A percentile compares a stretch with the other conserved stretches of the same genome.
Evolutionary conservation across 1,140 invertebrate genomes (phyloP).

Genomic region (Chymomyza costata): DNA sequence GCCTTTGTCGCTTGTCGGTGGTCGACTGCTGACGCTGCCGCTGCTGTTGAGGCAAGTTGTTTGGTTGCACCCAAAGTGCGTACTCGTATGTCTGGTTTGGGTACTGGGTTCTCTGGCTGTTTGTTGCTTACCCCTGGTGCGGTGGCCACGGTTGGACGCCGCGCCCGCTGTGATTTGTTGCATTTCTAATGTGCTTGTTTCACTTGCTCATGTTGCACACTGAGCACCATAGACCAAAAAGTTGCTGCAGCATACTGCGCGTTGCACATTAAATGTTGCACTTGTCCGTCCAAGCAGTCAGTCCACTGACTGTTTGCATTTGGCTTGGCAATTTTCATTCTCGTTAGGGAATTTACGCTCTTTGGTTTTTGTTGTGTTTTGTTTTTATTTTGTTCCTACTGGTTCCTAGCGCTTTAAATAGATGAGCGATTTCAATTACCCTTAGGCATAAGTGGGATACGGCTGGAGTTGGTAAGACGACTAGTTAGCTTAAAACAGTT

Average conservation of each 20-base stretch:
- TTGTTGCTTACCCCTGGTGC: constrained; percentile 8
- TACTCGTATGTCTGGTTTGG: constrained; percentile 69
- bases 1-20: constrained; percentile 17
- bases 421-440: constrained; percentile 63
- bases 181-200: constrained; percentile 64
- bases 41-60: constrained; percentile 35
- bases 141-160: constrained; percentile 32
- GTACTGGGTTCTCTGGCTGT: constrained; percentile 45
- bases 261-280: constrained; percentile 43
- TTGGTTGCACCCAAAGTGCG: constrained; percentile 66
- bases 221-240: too few species aligned
- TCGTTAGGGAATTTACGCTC: constrained; percentile 52
- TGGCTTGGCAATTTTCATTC: constrained; percentile 49
- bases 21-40: constrained; percentile 23
- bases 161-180: constrained; percentile 60
- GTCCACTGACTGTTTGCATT: background rate
- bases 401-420: constrained; percentile 8
- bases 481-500: too few species aligned
- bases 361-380: background rate
- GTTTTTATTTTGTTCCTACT: constrained; percentile 42
- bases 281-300: constrained; percentile 46
- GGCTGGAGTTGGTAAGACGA: too few species aligned
- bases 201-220: constrained; percentile 35
- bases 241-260: too few species aligned
- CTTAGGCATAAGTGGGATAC: too few species aligned